Percentiles rank a stretch among this genome's conserved stretches.
phyloP scores from a whole-genome alignment of 2,113 vertebrate genomes.

The Synodontis membranacea region DNA sequence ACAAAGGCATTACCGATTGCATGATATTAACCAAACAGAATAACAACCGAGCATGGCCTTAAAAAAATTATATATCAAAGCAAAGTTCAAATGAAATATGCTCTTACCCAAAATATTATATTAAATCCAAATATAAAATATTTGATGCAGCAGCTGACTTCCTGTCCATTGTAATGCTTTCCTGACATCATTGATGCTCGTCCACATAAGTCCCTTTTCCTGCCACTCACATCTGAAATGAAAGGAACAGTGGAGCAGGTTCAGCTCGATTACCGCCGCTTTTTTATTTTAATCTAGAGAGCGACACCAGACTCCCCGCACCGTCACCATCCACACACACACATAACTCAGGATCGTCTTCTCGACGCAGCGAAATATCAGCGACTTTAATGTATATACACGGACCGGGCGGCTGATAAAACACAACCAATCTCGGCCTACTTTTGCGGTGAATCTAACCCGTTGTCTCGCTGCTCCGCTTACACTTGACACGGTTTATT shows the following conservation, averaged over 20 bases:
- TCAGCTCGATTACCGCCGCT: conserved; percentile 15
- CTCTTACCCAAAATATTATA: conserved; percentile 76
- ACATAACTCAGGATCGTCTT: neutral
- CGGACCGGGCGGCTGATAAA: neutral
- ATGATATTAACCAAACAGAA: neutral
- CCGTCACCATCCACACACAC: conserved; percentile 17
- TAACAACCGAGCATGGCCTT: neutral
- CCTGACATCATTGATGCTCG: conserved; percentile 84
- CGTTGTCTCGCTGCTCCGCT: neutral
- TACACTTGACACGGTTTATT: conserved; percentile 46
- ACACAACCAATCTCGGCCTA: conserved; percentile 14
- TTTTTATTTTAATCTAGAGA: conserved; percentile 5
- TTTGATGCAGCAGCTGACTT: conserved; percentile 99
- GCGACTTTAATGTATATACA: neutral
- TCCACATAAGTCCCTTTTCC: conserved; percentile 23
- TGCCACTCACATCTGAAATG: neutral
- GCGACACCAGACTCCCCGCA: neutral
- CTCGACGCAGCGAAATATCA: neutral
- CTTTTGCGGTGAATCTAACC: neutral
- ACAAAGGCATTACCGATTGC: neutral
- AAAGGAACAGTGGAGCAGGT: conserved; percentile 36
- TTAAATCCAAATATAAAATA: conserved; percentile 98
- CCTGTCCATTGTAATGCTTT: conserved; percentile 91
- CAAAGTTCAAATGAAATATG: neutral
- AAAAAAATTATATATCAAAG: conserved; percentile 2